A percentile compares a stretch with the other conserved stretches of the same genome.
Conservation (phyloP, 1,140 invertebrate species). For the Oryctes rhinoceros region DNA sequence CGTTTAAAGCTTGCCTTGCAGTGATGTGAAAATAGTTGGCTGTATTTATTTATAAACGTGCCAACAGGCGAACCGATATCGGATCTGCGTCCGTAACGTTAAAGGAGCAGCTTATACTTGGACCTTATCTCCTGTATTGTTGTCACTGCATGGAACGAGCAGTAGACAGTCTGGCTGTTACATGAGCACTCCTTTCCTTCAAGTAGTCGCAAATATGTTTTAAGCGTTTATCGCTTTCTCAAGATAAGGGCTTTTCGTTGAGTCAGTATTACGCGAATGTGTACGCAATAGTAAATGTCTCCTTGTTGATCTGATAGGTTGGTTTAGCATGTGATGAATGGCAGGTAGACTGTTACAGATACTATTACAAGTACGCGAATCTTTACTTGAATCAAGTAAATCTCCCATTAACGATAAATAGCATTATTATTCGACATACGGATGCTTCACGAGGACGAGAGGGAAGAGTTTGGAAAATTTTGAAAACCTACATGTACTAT, state of each 20-base stretch:
- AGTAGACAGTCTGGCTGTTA: slow-evolving; percentile 1
- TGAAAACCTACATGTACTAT: too few species aligned
- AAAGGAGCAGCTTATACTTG: not conserved
- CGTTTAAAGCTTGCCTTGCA: not conserved
- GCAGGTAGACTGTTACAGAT: too few species aligned
- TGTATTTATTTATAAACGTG: not conserved
- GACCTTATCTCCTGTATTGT: not conserved
- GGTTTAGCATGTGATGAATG: not conserved
- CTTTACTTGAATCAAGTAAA: too few species aligned
- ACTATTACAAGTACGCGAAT: too few species aligned
- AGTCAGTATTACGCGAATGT: not conserved
- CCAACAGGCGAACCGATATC: not conserved
- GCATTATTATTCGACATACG: too few species aligned
- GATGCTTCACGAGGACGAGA: too few species aligned
- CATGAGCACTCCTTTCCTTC: not conserved
- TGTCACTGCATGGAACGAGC: not conserved
- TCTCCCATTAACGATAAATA: too few species aligned
- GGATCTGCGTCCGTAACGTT: not conserved
- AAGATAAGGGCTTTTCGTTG: not conserved
- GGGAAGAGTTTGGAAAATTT: too few species aligned
- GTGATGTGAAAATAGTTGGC: not conserved
- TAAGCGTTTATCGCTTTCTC: not conserved
- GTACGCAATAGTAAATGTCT: not conserved
- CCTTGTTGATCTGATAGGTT: not conserved
- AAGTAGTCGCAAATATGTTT: not conserved